Base-by-base conservation (phyloP, 2,888 invertebrate genomes). In the Lucinisca nassula region DNA sequence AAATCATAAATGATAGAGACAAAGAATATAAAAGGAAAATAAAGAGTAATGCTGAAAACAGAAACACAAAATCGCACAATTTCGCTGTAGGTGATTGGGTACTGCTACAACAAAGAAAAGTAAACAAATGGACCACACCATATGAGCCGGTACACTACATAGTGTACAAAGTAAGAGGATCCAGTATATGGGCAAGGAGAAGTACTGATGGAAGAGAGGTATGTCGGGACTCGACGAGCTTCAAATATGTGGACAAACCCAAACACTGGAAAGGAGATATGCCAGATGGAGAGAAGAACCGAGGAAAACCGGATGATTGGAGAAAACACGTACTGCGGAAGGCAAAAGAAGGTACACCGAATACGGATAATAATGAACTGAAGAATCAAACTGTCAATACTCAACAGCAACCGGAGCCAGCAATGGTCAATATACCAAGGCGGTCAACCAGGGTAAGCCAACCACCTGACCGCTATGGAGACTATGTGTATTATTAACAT, bases 1-100 rank as follows among this genome's bases (percentile, higher is more conserved):
- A 32, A 24, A 37, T 8, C 30, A 30, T 58, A 6, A 58, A 58
- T 30, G 61, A 58, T 10, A n/a, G 61, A 58, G 61, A 58, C 21
- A 67, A 67, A 67, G 14, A 3, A 67, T 27, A 67, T 30, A 24
- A 67, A n/a, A 37, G 8, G 32, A 67, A 67, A 37, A 32, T 67
- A 37, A 67, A 67, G 37, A 37, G 27, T 17, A 17, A 67, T 67
- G 67, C 67, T 67, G 67, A 67, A 67, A 67, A 67, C 30, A 67
- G 14, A 67, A 67, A 67, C 37, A 67, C 67, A 67, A 14, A n/a
- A 30, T 6, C 14, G n/a, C 67, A 67, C 67, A 67, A 10, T 10
- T 67, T 67, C 37, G 30, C 14, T 17, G 27, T 67, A 8, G 67
- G 67, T 3, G 67, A 67, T 37, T 37, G 27, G 3, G 67, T 67